Percentiles rank a stretch among this genome's conserved stretches.
Conservation (phyloP, 92 coral and sea anemone species). For the Chrysogorgia sp. region DNA sequence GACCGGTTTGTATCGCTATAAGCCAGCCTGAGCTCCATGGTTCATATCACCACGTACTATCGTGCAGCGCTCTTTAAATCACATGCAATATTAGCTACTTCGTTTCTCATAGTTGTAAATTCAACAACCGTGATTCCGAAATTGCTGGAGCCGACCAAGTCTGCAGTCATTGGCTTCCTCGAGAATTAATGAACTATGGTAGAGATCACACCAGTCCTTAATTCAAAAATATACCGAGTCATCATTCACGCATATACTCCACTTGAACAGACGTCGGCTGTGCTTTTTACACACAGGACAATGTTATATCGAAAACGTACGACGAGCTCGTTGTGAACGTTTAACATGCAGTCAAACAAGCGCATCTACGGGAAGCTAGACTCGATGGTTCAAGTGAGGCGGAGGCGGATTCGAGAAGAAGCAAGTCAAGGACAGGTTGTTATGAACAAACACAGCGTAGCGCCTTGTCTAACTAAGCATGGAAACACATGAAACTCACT, state of each 20-base stretch:
- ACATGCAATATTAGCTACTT: conserved; percentile 13
- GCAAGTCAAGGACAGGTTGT: conserved; percentile 21
- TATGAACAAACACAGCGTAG: neutral
- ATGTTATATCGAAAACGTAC: neutral
- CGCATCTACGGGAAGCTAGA: neutral
- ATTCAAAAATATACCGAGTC: neutral
- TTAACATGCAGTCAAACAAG: neutral
- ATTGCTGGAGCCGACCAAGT: conserved; percentile 18
- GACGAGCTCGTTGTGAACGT: neutral
- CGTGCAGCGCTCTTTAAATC: neutral
- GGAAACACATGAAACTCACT: conserved; percentile 8
- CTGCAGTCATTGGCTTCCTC: conserved; percentile 32
- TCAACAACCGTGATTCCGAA: conserved; percentile 50
- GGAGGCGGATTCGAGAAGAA: conserved; percentile 47
- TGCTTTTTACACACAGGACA: neutral
- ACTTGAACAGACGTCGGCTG: neutral
- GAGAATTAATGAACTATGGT: conserved; percentile 49
- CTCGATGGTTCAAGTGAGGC: neutral
- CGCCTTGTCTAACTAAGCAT: conserved; percentile 20
- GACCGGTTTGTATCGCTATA: neutral
- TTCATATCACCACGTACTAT: neutral
- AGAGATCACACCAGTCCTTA: neutral
- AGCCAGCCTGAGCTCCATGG: neutral
- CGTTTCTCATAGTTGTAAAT: conserved; percentile 30
- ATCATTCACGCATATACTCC: neutral